Evolutionary conservation across 2,113 vertebrate genomes (phyloP).

Genomic region (Trematomus loennbergii): DNA sequence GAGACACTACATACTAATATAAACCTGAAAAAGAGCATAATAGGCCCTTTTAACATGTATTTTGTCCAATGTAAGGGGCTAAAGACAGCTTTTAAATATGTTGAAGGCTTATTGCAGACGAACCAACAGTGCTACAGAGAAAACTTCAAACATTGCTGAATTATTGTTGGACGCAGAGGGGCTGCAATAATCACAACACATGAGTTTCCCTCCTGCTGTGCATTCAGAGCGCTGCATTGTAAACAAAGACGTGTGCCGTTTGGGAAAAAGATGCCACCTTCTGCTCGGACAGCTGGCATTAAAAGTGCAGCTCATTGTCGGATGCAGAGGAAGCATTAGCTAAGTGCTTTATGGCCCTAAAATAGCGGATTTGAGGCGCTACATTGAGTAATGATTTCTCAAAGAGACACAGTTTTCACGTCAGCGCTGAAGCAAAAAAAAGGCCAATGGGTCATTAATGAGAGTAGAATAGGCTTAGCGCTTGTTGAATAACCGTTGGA

Average conservation of each 20-base stretch:
- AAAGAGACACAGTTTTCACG: slow-evolving; percentile 10
- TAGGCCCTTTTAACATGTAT: too few species aligned
- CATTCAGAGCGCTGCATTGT: background rate
- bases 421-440: slow-evolving; percentile 17
- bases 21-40: too few species aligned
- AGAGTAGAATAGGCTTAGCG: slow-evolving; percentile 60
- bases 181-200: too few species aligned
- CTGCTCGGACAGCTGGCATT: slow-evolving; percentile 49
- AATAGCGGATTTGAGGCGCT: slow-evolving; percentile 40
- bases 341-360: slow-evolving; percentile 22
- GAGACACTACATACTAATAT: too few species aligned
- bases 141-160: background rate
- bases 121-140: background rate
- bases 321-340: slow-evolving; percentile 22
- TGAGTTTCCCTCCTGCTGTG: slow-evolving; percentile 1
- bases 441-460: slow-evolving; percentile 57
- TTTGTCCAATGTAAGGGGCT: too few species aligned
- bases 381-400: slow-evolving; percentile 8
- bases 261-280: slow-evolving; percentile 36
- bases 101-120: too few species aligned
- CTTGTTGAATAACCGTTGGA: slow-evolving; percentile 68
- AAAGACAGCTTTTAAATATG: too few species aligned
- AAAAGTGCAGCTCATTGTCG: slow-evolving; percentile 14
- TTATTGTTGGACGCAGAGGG: background rate
- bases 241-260: background rate